These are phyloP conservation scores for Clupea harengus DNA, from an alignment of 2,113 vertebrate species.

Conservation along the genomic window DNA sequence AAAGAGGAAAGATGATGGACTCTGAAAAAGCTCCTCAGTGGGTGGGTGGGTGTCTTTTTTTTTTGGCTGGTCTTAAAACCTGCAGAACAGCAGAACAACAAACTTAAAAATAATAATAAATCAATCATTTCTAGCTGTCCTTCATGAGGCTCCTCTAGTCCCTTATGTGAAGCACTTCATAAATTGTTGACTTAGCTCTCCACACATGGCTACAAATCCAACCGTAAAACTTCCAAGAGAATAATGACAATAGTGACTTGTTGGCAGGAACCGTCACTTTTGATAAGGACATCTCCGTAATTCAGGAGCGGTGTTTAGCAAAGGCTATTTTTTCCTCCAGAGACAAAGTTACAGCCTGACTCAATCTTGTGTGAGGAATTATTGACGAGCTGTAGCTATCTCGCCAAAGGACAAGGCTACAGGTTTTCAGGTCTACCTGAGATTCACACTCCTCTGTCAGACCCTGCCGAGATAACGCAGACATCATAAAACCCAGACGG, in stretches of 20 bases:
- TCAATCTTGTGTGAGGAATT: neutral
- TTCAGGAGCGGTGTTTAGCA: slow-evolving; percentile 14
- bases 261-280: neutral
- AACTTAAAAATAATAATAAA: neutral
- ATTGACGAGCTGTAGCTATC: slow-evolving; percentile 5
- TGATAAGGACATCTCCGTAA: slow-evolving; percentile 24
- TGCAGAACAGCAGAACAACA: neutral
- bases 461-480: neutral
- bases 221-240: slow-evolving; percentile 9
- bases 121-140: neutral
- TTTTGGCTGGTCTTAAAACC: neutral
- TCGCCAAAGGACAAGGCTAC: neutral
- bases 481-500: slow-evolving; percentile 22
- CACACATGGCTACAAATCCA: neutral
- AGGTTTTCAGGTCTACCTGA: neutral
- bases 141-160: neutral
- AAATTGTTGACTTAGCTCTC: neutral
- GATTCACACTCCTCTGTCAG: slow-evolving; percentile 3
- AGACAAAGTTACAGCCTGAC: neutral
- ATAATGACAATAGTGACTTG: neutral
- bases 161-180: neutral
- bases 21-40: neutral
- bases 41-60: neutral
- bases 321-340: slow-evolving; percentile 21
- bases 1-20: neutral